These are phyloP conservation scores for Botia almorhae DNA, from an alignment of 2,797 vertebrate species.

Conservation along the genomic window DNA sequence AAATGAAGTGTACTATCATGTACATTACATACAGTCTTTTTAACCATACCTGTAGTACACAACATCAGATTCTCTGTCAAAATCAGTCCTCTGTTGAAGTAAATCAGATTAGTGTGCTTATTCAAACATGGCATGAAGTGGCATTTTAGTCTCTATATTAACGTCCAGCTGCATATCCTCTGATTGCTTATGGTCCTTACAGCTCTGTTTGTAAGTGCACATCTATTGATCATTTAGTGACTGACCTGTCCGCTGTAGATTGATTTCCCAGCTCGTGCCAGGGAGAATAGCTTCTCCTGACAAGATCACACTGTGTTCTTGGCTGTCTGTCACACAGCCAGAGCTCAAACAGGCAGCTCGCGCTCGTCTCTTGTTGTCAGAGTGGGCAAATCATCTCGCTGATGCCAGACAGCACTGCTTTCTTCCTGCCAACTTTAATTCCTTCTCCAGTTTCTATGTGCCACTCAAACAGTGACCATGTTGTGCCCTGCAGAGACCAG, in stretches of 20 bases:
- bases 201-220: conserved; percentile 22
- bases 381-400: conserved; percentile 21
- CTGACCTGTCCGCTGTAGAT: conserved; percentile 18
- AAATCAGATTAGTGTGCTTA: not conserved
- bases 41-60: not conserved
- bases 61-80: not conserved
- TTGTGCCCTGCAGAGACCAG: conserved; percentile 12
- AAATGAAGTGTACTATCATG: not conserved
- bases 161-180: conserved; percentile 30
- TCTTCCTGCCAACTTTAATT: conserved; percentile 36
- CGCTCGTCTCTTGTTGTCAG: conserved; percentile 38
- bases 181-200: not conserved
- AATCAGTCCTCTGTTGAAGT: not conserved
- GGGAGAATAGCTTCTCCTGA: conserved; percentile 38
- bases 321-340: conserved; percentile 30
- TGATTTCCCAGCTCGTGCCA: conserved; percentile 28
- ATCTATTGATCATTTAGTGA: conserved; percentile 38
- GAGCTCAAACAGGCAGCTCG: conserved; percentile 31
- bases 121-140: not conserved
- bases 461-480: conserved; percentile 44
- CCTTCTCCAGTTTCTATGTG: conserved; percentile 43
- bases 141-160: not conserved
- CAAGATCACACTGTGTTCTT: conserved; percentile 42
- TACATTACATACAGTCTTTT: not conserved
- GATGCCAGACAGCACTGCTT: conserved; percentile 32